phyloP scores from a whole-genome alignment of 2,797 vertebrate species.

The Urophycis tenuis region DNA sequence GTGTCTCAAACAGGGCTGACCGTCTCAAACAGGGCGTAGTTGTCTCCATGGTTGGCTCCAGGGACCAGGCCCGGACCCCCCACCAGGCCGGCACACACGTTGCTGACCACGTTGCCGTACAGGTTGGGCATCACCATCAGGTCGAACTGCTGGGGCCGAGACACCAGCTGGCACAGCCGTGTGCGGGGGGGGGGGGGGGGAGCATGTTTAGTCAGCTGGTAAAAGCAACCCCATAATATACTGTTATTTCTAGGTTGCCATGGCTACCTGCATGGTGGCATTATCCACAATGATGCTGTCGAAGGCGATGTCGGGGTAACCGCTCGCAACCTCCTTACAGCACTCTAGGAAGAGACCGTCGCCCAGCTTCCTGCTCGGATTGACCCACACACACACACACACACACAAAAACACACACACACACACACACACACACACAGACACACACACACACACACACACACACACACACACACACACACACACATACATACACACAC shows the following conservation, averaged over 20 bases:
- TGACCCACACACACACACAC: conserved; percentile 13
- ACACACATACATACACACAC: background rate
- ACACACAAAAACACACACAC: conserved; percentile 1
- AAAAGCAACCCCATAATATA: background rate
- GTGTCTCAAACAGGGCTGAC: conserved; percentile 52
- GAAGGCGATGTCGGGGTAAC: conserved; percentile 77
- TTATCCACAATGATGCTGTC: conserved; percentile 85
- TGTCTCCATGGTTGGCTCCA: conserved; percentile 77
- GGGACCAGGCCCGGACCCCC: conserved; percentile 82
- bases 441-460: background rate
- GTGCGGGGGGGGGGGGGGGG: background rate
- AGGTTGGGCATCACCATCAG: conserved; percentile 89
- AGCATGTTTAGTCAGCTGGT: background rate
- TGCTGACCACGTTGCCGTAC: conserved; percentile 83
- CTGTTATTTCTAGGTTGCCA: background rate
- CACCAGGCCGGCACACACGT: conserved; percentile 80
- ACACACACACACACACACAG: conserved; percentile 3
- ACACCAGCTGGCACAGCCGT: conserved; percentile 68
- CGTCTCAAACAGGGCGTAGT: conserved; percentile 82
- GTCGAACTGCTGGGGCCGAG: conserved; percentile 81
- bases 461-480: background rate
- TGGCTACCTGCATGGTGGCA: conserved; percentile 80
- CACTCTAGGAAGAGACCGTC: conserved; percentile 84
- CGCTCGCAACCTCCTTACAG: conserved; percentile 77
- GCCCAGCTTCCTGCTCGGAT: conserved; percentile 72